Evolutionary conservation across 1,140 invertebrate species (phyloP).

Genomic region (Telenomus remus): DNA sequence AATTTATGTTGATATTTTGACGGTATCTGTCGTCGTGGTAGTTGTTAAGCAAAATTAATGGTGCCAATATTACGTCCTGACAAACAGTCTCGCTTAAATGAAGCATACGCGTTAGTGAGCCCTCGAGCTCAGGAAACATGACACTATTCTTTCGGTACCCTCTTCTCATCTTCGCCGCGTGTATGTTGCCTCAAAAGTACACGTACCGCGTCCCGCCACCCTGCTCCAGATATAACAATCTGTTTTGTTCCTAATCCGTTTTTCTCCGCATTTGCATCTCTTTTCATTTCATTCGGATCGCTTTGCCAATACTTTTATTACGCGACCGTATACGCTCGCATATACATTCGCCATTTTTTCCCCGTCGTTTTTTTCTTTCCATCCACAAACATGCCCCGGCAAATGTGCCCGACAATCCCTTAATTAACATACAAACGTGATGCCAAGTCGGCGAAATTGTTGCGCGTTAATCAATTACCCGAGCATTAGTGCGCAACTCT

Average conservation of each 20-base stretch:
- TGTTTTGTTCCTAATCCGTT: conserved; percentile 57
- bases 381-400: conserved; percentile 9
- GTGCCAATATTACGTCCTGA: conserved; percentile 53
- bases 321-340: neutral
- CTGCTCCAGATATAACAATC: conserved; percentile 51
- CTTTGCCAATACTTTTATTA: conserved; percentile 46
- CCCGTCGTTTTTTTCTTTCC: neutral
- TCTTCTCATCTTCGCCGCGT: conserved; percentile 54
- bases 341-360: no score
- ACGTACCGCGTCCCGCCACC: conserved; percentile 47
- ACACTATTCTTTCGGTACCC: conserved; percentile 57
- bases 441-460: no score
- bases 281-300: conserved; percentile 47
- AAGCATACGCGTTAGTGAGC: conserved; percentile 53
- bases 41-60: conserved; percentile 55
- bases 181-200: conserved; percentile 41
- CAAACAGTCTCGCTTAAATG: conserved; percentile 57
- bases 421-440: no score
- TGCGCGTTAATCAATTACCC: no score
- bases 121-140: conserved; percentile 58
- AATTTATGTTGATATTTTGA: conserved; percentile 47
- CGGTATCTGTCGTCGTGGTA: conserved; percentile 33
- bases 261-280: conserved; percentile 52
- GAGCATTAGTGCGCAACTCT: no score
- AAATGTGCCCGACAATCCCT: no score